Evolutionary conservation across 2,888 invertebrate species (phyloP).

Genomic region (Platycnemis pennipes): DNA sequence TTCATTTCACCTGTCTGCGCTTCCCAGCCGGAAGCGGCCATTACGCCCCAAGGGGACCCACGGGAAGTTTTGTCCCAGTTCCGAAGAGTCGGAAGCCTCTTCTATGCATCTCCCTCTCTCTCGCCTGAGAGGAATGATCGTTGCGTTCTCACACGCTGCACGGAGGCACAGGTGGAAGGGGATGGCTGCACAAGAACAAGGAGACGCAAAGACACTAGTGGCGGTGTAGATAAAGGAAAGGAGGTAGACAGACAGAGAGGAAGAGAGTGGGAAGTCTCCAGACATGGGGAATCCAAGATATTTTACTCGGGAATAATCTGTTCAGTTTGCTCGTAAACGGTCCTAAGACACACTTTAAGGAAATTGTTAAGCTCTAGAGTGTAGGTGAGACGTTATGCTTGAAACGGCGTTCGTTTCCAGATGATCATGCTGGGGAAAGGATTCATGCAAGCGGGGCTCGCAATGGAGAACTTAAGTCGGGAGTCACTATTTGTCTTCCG

Average conservation of each 20-base stretch:
- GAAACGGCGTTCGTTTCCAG: not conserved
- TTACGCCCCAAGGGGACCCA: not conserved
- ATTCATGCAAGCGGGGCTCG: not conserved
- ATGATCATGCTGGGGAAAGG: not conserved
- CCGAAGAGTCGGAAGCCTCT: not conserved
- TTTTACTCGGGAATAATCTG: not conserved
- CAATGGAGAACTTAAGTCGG: not conserved
- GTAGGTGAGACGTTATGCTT: not conserved
- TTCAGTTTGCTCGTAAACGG: not conserved
- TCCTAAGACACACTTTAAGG: not conserved
- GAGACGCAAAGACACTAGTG: not conserved
- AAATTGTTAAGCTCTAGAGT: not conserved
- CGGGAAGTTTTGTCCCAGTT: constrained; percentile 55
- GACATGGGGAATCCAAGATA: not conserved
- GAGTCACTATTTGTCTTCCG: not conserved
- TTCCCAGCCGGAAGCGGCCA: not conserved
- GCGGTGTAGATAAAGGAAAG: not conserved
- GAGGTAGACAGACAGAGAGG: not conserved
- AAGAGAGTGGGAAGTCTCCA: not conserved
- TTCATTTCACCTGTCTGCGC: constrained; percentile 21
- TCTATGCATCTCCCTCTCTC: no score
- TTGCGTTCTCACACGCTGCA: not conserved
- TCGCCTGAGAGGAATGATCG: not conserved
- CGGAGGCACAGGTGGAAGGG: constrained; percentile 5
- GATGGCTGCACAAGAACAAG: not conserved